Evolutionary conservation across 1,140 invertebrate genomes (phyloP).

Genomic region (Laupala kohalensis): DNA sequence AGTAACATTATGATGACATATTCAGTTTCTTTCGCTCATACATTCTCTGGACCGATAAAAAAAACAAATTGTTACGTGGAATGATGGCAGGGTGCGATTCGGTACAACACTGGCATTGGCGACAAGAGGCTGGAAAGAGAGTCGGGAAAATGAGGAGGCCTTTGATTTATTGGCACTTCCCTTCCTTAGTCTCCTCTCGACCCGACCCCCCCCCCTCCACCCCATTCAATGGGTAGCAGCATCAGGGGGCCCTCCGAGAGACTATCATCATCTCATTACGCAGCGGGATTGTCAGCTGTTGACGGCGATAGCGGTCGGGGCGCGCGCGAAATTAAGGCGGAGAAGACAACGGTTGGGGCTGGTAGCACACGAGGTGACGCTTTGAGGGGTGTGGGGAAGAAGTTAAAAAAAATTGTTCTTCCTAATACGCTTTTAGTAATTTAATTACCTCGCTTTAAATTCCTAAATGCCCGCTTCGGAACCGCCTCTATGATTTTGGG

Average conservation of each 20-base stretch:
- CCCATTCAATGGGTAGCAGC: slow-evolving; percentile 3
- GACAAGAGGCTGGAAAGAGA: not conserved
- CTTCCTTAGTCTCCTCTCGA: slow-evolving; percentile 4
- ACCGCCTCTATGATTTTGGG: too few relatives aligned
- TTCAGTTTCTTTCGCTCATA: too few relatives aligned
- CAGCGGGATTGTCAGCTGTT: slow-evolving; percentile 5
- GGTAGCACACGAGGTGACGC: not conserved
- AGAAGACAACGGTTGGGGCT: not conserved
- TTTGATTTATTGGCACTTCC: slow-evolving; percentile 15
- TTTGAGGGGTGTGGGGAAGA: not conserved
- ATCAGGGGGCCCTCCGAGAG: slow-evolving; percentile 3
- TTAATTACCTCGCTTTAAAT: not conserved
- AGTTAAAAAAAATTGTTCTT: too few relatives aligned
- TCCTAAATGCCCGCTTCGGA: too few relatives aligned
- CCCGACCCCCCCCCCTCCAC: not conserved
- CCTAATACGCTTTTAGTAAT: not conserved
- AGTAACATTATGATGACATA: too few relatives aligned
- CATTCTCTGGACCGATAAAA: too few relatives aligned
- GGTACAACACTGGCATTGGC: too few relatives aligned
- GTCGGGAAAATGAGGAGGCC: not conserved
- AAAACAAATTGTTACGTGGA: too few relatives aligned
- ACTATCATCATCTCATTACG: slow-evolving; percentile 14
- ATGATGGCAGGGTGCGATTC: too few relatives aligned
- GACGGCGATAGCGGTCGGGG: not conserved
- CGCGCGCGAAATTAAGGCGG: not conserved